Percentiles rank a stretch among this genome's conserved stretches.
Evolutionary conservation across 2,888 invertebrate genomes (phyloP).

Genomic region (Chydorus sphaericus): DNA sequence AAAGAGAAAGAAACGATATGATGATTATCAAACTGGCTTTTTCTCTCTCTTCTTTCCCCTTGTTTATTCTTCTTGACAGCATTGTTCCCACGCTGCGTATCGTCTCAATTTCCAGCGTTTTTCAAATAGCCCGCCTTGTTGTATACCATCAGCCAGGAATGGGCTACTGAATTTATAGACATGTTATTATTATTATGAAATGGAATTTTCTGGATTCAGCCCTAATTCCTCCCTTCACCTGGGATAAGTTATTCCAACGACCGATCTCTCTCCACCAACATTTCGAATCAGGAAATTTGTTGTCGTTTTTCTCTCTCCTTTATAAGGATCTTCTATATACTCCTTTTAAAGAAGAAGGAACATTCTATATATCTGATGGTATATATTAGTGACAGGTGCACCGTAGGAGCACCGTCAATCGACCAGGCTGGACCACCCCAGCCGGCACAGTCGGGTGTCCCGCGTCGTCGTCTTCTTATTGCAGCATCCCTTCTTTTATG

Average conservation of each 20-base stretch:
- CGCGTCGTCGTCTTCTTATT: no score
- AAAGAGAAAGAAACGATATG: not conserved
- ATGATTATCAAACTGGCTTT: not conserved
- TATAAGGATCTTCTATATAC: not conserved
- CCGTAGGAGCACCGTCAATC: constrained; percentile 8
- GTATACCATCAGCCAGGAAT: no score
- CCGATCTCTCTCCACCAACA: not conserved
- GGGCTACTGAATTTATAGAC: no score
- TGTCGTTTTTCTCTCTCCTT: not conserved
- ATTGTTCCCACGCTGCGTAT: not conserved
- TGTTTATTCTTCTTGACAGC: not conserved
- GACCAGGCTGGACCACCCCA: constrained; percentile 1
- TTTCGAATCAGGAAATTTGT: not conserved
- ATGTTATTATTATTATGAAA: no score
- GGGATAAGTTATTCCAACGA: not conserved
- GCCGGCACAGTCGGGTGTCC: no score
- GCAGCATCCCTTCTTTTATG: no score
- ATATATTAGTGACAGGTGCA: constrained; percentile 10
- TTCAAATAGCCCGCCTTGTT: not conserved
- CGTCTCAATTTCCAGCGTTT: not conserved
- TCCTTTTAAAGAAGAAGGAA: no score
- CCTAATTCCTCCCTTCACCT: not conserved
- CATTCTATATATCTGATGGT: no score
- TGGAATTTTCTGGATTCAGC: no score
- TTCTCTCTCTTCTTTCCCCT: not conserved